Evolutionary conservation across 1,140 invertebrate genomes (phyloP).

Genomic region (Ptiloglossa arizonensis): DNA sequence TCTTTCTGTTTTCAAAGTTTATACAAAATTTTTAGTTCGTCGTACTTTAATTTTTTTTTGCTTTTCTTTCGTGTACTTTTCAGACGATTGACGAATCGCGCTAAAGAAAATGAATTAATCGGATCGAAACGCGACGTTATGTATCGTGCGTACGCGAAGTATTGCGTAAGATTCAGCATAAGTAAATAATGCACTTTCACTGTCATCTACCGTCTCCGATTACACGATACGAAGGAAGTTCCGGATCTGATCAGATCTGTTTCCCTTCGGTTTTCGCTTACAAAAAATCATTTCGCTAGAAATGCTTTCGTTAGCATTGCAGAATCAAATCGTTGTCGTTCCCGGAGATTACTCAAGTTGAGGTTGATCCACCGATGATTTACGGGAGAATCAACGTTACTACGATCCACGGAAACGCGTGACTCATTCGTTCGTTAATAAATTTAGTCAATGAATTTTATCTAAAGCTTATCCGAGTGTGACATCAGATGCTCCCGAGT

Average conservation of each 20-base stretch:
- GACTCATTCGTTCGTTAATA: slow-evolving; percentile 27
- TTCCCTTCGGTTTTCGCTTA: not conserved
- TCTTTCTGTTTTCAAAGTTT: too few relatives aligned
- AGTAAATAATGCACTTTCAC: slow-evolving; percentile 44
- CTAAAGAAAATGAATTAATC: not conserved
- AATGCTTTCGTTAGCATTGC: not conserved
- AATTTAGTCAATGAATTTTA: not conserved
- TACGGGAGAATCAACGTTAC: not conserved
- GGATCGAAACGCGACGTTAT: not conserved
- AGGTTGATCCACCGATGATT: not conserved
- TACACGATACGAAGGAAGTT: slow-evolving; percentile 36
- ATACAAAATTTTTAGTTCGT: not conserved
- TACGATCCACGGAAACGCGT: not conserved
- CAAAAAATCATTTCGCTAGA: not conserved
- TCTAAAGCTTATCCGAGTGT: not conserved
- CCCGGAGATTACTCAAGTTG: not conserved
- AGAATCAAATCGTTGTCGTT: slow-evolving; percentile 2
- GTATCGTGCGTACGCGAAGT: not conserved
- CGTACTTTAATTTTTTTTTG: not conserved
- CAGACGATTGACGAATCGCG: not conserved
- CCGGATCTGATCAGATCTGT: slow-evolving; percentile 11
- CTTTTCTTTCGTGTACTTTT: not conserved
- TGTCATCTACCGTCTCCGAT: slow-evolving; percentile 41
- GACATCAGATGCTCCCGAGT: not conserved
- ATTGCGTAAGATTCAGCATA: slow-evolving; percentile 25